phyloP scores from a whole-genome alignment of 2,888 invertebrate species.

The Oscheius sp. region DNA sequence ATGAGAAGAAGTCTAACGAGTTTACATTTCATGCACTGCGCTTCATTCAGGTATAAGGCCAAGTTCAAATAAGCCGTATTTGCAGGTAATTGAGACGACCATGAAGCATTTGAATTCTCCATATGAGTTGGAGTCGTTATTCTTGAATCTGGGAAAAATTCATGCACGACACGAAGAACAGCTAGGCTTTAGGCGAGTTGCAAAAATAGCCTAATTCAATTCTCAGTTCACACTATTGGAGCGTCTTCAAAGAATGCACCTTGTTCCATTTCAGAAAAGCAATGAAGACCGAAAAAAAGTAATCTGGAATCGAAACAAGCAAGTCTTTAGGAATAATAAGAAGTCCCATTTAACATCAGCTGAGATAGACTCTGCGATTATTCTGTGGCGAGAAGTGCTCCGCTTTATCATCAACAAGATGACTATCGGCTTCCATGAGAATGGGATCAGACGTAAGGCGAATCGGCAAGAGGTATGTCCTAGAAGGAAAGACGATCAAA shows the following conservation, averaged over 20 bases:
- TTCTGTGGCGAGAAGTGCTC: constrained; percentile 54
- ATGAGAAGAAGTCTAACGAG: constrained; percentile 55
- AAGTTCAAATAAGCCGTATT: neutral
- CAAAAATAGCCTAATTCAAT: neutral
- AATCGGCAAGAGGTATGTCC: constrained; percentile 37
- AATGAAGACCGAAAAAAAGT: constrained; percentile 27
- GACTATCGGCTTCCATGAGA: constrained; percentile 49
- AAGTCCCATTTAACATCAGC: constrained; percentile 40
- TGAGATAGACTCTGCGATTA: constrained; percentile 56
- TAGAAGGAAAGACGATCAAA: neutral
- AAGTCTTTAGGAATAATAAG: constrained; percentile 35
- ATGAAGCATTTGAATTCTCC: constrained; percentile 54
- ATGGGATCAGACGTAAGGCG: constrained; percentile 48
- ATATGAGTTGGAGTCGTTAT: constrained; percentile 46
- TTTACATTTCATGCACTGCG: constrained; percentile 59
- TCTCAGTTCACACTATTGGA: constrained; percentile 55
- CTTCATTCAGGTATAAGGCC: constrained; percentile 44
- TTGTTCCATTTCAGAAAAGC: constrained; percentile 56
- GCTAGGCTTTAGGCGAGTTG: constrained; percentile 51
- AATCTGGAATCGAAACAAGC: neutral
- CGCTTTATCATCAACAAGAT: constrained; percentile 53
- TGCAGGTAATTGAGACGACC: constrained; percentile 56
- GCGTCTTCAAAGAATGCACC: constrained; percentile 57
- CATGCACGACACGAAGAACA: constrained; percentile 58
- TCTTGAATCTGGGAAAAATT: constrained; percentile 54